These are phyloP conservation scores for Guaruba guarouba DNA, from an alignment of 2,113 vertebrate species.

Conservation along the genomic window DNA sequence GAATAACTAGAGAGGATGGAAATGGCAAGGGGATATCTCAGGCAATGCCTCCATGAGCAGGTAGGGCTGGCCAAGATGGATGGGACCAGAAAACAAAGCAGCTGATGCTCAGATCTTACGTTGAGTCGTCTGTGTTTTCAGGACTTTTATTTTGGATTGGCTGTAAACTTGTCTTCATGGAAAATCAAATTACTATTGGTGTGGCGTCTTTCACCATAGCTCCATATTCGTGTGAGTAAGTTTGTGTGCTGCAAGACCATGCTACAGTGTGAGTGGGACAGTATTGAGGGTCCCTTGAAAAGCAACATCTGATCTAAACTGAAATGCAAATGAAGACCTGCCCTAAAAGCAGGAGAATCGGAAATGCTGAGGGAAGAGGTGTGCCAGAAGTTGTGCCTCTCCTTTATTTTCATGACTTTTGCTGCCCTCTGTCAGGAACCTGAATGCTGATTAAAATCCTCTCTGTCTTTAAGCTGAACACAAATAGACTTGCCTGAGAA, in stretches of 20 bases:
- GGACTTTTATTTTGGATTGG: neutral
- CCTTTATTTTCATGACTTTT: neutral
- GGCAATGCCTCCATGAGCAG: neutral
- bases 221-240: fast-evolving
- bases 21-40: neutral
- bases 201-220: neutral
- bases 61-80: neutral
- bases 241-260: neutral
- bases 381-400: neutral
- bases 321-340: neutral
- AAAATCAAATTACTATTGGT: neutral
- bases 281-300: neutral
- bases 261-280: neutral
- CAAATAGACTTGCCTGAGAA: neutral
- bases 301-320: neutral
- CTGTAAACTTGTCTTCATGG: neutral
- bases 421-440: neutral
- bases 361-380: neutral
- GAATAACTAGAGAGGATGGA: neutral
- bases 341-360: neutral
- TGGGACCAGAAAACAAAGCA: neutral
- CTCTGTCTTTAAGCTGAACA: neutral
- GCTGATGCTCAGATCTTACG: neutral
- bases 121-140: neutral
- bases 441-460: neutral